Evolutionary conservation across 2,888 invertebrate species (phyloP).

Genomic region (Drymonia ruficornis): DNA sequence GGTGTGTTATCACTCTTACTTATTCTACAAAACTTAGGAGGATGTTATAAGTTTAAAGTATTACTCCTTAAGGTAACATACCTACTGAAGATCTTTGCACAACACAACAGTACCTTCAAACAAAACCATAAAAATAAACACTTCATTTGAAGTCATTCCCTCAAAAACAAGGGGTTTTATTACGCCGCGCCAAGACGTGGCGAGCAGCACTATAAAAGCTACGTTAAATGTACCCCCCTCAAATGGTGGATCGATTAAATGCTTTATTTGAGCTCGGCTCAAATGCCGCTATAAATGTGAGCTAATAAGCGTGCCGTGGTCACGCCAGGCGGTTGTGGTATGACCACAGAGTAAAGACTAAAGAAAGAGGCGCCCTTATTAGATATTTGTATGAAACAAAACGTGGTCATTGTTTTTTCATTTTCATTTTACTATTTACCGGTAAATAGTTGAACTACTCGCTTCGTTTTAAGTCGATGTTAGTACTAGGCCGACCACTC

Average conservation of each 20-base stretch:
- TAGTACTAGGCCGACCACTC: no score
- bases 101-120: background rate
- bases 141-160: conserved; percentile 3
- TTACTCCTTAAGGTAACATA: background rate
- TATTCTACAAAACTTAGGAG: no score
- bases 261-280: conserved; percentile 9
- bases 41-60: background rate
- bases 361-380: no score
- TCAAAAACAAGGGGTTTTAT: background rate
- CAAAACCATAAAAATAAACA: conserved; percentile 5
- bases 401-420: no score
- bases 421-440: no score
- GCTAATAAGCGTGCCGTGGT: conserved; percentile 14
- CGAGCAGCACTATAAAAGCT: conserved; percentile 9
- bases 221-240: conserved; percentile 8
- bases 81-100: background rate
- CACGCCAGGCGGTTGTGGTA: conserved; percentile 6
- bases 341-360: no score
- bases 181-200: conserved; percentile 7
- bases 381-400: no score
- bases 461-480: no score
- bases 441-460: no score
- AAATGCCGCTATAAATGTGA: conserved; percentile 7
- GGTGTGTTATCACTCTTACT: no score
- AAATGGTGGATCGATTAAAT: conserved; percentile 3